These are phyloP conservation scores for Congeria kusceri DNA, from an alignment of 2,888 invertebrate species.

Conservation along the genomic window DNA sequence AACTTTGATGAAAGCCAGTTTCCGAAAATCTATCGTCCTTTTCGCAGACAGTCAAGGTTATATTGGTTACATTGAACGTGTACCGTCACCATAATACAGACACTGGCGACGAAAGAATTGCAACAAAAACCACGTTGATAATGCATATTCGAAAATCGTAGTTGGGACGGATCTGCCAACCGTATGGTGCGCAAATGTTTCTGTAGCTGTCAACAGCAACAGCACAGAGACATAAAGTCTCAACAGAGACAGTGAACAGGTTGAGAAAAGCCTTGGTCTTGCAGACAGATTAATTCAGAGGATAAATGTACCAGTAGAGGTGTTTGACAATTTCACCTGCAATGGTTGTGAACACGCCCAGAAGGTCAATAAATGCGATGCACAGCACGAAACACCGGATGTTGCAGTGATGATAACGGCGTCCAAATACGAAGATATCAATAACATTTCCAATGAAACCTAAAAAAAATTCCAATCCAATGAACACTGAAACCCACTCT, in stretches of 20 bases:
- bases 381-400: conserved; percentile 24
- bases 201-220: conserved; percentile 70
- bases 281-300: conserved; percentile 2
- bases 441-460: neutral
- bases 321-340: conserved; percentile 12
- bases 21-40: conserved; percentile 27
- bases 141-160: conserved; percentile 9
- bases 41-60: conserved; percentile 34
- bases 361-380: conserved; percentile 15
- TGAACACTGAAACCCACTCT: neutral
- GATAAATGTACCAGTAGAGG: conserved; percentile 19
- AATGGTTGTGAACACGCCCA: conserved; percentile 5
- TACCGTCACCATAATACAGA: conserved; percentile 30
- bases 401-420: conserved; percentile 10
- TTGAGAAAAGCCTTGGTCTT: conserved; percentile 38
- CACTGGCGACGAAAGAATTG: conserved; percentile 16
- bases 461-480: neutral
- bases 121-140: conserved; percentile 2
- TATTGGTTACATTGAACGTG: conserved; percentile 4
- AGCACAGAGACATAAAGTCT: conserved; percentile 61
- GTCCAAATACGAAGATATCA: neutral
- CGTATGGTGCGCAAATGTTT: conserved; percentile 71
- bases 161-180: conserved; percentile 27
- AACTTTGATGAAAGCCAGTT: neutral
- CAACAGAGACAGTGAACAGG: conserved; percentile 39